Evolutionary conservation across 2,797 vertebrate species (phyloP).

Genomic region (Schizothorax lantsangensis): DNA sequence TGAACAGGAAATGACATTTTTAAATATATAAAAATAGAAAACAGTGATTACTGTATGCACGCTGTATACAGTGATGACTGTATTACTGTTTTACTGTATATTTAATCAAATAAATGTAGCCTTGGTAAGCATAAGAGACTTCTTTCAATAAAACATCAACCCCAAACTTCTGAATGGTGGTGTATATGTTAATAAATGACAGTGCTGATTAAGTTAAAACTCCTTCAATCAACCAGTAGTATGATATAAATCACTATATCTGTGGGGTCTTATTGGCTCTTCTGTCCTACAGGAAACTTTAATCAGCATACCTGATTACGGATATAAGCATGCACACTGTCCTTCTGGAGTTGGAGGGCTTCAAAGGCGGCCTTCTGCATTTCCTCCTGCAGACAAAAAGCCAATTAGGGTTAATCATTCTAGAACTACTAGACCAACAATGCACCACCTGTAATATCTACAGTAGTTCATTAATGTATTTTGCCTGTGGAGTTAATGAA

Average conservation of each 20-base stretch:
- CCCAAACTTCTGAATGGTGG: neutral
- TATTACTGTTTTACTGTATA: neutral
- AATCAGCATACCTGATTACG: constrained; percentile 85
- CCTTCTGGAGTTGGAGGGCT: constrained; percentile 93
- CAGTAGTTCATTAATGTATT: neutral
- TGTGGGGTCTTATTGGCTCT: neutral
- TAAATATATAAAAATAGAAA: neutral
- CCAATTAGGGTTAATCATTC: constrained; percentile 6
- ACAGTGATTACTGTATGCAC: neutral
- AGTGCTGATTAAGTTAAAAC: neutral
- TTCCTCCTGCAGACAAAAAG: constrained; percentile 81
- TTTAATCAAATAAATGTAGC: neutral
- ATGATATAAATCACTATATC: neutral
- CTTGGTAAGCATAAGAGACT: neutral
- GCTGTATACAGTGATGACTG: no score
- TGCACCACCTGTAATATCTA: neutral
- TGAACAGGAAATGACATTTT: neutral
- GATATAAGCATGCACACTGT: constrained; percentile 89
- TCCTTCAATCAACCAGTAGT: neutral
- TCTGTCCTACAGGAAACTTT: neutral
- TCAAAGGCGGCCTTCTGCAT: constrained; percentile 96
- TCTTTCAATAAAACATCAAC: neutral
- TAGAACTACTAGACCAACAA: neutral
- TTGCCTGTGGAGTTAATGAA: constrained; percentile 11
- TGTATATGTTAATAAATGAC: neutral